phyloP scores from a whole-genome alignment of 2,888 invertebrate species.

The Oligia latruncula region DNA sequence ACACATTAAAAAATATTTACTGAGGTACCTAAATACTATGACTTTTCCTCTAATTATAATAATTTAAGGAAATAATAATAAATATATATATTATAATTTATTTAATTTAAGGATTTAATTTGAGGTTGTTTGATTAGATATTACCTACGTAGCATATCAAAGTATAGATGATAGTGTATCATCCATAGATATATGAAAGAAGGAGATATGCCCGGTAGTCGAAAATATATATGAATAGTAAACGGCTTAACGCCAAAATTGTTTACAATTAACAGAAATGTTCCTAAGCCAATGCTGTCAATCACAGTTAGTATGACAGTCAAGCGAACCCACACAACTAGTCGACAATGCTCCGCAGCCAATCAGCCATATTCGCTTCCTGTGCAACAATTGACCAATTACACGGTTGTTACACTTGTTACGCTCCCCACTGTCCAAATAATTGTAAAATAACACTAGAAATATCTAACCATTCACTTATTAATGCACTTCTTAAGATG shows the following conservation, averaged over 20 bases:
- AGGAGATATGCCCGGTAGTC: no score
- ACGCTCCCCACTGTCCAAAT: conserved; percentile 8
- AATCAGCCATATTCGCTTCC: conserved; percentile 5
- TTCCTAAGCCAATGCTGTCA: not conserved
- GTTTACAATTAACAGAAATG: not conserved
- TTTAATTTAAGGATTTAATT: not conserved
- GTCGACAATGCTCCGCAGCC: conserved; percentile 9
- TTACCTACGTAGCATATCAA: not conserved
- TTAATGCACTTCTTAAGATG: conserved; percentile 20
- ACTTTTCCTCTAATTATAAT: conserved; percentile 6
- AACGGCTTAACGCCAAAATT: not conserved
- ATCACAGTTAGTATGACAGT: not conserved
- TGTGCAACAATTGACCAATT: conserved; percentile 25
- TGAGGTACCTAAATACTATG: no score
- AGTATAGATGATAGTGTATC: not conserved
- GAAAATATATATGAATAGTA: not conserved
- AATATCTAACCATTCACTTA: not conserved
- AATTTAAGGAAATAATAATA: not conserved
- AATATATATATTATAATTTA: no score
- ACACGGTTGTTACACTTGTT: conserved; percentile 1
- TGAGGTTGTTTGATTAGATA: not conserved
- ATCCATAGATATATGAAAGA: not conserved
- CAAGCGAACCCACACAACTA: conserved; percentile 1
- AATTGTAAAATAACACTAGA: conserved; percentile 1
- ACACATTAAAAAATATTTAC: not conserved